Evolutionary conservation across 2,888 invertebrate species (phyloP).

Genomic region (Andrena fulva): DNA sequence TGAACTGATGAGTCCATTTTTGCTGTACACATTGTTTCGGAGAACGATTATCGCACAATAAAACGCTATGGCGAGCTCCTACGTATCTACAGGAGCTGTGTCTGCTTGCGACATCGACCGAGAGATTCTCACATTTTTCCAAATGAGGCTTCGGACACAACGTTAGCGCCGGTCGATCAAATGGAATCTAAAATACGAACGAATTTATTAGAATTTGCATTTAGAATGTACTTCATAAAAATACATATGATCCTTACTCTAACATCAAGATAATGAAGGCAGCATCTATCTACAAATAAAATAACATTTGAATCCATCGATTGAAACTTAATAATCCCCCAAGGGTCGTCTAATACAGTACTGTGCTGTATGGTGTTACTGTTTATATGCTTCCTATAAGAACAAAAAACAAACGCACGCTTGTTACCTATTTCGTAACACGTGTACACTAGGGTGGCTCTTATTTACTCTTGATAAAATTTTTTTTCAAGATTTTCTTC

Average conservation of each 20-base stretch:
- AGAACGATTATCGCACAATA: constrained; percentile 79
- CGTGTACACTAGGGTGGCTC: no score
- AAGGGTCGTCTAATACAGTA: constrained; percentile 73
- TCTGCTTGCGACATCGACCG: constrained; percentile 74
- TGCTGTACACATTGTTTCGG: constrained; percentile 81
- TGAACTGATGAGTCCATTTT: constrained; percentile 87
- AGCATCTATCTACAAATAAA: constrained; percentile 79
- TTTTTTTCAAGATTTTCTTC: no score
- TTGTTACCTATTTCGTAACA: neutral
- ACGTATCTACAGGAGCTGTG: constrained; percentile 77
- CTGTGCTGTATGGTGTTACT: constrained; percentile 56
- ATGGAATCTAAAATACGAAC: constrained; percentile 64
- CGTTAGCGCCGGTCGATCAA: constrained; percentile 72
- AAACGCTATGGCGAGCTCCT: constrained; percentile 78
- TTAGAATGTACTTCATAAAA: neutral
- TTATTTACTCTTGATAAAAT: no score
- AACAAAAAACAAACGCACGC: constrained; percentile 7
- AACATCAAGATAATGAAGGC: constrained; percentile 78
- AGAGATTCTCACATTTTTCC: constrained; percentile 79
- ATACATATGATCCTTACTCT: constrained; percentile 71
- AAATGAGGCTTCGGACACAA: constrained; percentile 78
- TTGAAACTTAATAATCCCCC: constrained; percentile 78
- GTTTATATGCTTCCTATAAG: constrained; percentile 67
- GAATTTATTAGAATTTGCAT: neutral
- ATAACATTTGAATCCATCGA: constrained; percentile 73